Evolutionary conservation across 1,140 invertebrate genomes (phyloP).

Genomic region (Macrocentrus cingulum): DNA sequence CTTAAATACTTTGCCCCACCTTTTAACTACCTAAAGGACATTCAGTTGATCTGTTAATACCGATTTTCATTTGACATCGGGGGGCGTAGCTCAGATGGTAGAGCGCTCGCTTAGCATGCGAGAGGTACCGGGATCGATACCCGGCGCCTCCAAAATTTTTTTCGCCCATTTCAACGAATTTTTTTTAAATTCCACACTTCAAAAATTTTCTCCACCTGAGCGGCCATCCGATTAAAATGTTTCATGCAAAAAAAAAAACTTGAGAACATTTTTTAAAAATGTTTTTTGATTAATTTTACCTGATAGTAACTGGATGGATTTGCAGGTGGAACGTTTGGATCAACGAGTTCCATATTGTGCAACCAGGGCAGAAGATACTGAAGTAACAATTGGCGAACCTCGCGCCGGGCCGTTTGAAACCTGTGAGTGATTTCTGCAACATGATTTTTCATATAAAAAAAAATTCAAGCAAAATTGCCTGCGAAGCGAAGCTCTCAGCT

Average conservation of each 20-base stretch:
- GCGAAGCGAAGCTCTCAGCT: background rate
- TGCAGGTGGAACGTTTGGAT: conserved; percentile 84
- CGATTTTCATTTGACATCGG: no score
- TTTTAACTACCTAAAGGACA: no score
- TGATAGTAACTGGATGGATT: conserved; percentile 81
- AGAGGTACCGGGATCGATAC: conserved; percentile 84
- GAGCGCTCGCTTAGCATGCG: conserved; percentile 86
- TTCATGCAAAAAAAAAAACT: no score
- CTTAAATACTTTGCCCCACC: no score
- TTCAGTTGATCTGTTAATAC: no score
- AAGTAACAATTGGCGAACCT: conserved; percentile 84
- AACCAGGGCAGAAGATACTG: conserved; percentile 96
- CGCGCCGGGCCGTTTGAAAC: conserved; percentile 91
- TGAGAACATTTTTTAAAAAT: no score
- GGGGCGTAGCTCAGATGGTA: conserved; percentile 84
- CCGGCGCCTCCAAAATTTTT: conserved; percentile 68
- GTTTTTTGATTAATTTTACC: no score
- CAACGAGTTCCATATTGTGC: conserved; percentile 97
- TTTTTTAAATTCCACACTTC: background rate
- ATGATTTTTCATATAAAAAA: no score
- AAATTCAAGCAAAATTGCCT: no score
- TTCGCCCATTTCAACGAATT: background rate
- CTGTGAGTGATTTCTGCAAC: conserved; percentile 91
- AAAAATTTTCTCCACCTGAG: no score
- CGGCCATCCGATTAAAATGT: no score